These are phyloP conservation scores for Parotocinclus haroldoi DNA, from an alignment of 2,797 vertebrate genomes.

Conservation along the genomic window DNA sequence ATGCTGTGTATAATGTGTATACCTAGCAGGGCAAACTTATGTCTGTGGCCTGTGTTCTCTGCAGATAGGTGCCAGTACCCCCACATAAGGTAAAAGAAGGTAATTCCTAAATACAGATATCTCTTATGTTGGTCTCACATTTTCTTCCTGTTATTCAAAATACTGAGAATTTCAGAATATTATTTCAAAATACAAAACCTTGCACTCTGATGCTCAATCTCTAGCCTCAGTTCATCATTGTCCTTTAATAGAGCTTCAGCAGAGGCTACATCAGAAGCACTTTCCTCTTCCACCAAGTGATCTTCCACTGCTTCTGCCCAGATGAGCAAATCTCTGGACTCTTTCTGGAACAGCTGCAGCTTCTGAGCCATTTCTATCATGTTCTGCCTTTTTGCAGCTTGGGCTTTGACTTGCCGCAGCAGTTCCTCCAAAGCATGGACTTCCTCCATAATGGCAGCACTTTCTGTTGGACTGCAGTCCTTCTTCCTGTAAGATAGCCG, in stretches of 20 bases:
- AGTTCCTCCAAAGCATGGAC: constrained; percentile 75
- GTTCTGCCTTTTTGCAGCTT: constrained; percentile 54
- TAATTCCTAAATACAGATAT: too few species aligned
- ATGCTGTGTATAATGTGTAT: too few species aligned
- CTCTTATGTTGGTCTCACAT: too few species aligned
- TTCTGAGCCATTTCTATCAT: constrained; percentile 60
- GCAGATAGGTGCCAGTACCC: too few species aligned
- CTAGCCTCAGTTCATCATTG: constrained; percentile 72
- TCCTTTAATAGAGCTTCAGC: constrained; percentile 72
- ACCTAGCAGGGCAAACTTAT: too few species aligned
- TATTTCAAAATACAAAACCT: constrained; percentile 74
- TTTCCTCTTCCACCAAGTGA: constrained; percentile 70
- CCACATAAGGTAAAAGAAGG: too few species aligned
- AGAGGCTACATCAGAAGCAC: constrained; percentile 67
- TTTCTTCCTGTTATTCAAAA: too few species aligned
- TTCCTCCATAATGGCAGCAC: constrained; percentile 71
- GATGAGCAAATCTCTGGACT: constrained; percentile 65
- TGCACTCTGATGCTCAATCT: constrained; percentile 72
- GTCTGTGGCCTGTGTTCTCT: too few species aligned
- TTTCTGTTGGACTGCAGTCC: constrained; percentile 77
- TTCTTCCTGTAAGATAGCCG: constrained; percentile 72
- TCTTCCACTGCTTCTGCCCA: constrained; percentile 69
- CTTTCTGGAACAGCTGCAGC: constrained; percentile 71
- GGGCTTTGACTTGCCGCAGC: constrained; percentile 64
- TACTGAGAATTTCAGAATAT: too few species aligned